Conservation (phyloP, 2,888 invertebrate genomes). For the Trichogramma evanescens region DNA sequence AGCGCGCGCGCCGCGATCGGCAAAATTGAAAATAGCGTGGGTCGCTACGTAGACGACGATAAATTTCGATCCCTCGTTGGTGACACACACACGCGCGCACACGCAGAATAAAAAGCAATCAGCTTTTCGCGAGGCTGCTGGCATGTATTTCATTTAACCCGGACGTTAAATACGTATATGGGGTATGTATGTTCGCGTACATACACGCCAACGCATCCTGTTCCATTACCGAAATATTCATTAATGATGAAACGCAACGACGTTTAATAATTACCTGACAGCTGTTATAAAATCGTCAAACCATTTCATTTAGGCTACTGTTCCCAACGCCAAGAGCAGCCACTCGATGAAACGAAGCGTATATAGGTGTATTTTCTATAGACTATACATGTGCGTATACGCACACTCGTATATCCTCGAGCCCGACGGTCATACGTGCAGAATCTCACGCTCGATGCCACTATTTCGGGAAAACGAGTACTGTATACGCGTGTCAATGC, state of each 20-base stretch:
- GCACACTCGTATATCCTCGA: no score
- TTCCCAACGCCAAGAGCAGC: conserved; percentile 4
- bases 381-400: no score
- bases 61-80: no score
- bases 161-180: no score
- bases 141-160: no score
- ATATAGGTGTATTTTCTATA: conserved; percentile 9
- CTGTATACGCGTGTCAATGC: conserved; percentile 19
- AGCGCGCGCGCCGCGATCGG: neutral
- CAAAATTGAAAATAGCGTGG: neutral
- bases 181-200: neutral
- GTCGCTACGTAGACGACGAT: neutral
- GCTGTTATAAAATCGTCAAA: conserved; percentile 42
- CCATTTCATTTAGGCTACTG: conserved; percentile 39
- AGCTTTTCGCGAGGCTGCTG: no score
- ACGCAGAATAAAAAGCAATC: no score
- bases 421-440: conserved; percentile 13
- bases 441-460: conserved; percentile 19
- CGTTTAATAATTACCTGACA: conserved; percentile 37
- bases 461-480: conserved; percentile 8
- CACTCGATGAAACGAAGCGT: conserved; percentile 14
- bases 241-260: conserved; percentile 15
- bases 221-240: conserved; percentile 12
- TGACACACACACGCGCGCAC: no score
- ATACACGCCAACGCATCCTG: neutral